Conservation (phyloP, 1,140 invertebrate species). For the Acromyrmex echinatior region DNA sequence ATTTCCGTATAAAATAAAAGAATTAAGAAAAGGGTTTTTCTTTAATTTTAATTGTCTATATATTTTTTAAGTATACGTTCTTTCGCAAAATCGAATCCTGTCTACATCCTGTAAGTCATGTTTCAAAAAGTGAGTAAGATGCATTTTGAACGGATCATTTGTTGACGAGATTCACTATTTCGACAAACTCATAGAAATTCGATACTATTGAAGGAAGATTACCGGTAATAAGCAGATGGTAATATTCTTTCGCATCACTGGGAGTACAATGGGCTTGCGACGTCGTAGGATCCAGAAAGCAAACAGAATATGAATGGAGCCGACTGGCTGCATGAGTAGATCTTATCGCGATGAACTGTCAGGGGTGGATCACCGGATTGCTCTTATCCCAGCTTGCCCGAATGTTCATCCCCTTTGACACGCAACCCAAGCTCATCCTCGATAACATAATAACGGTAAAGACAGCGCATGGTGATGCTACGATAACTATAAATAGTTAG, state of each 20-base stretch:
- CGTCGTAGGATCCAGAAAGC: constrained; percentile 66
- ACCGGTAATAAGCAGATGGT: constrained; percentile 84
- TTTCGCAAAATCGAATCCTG: neutral
- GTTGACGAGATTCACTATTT: constrained; percentile 37
- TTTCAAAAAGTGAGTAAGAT: neutral
- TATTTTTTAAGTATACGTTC: neutral
- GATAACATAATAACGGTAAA: constrained; percentile 67
- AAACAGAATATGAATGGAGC: constrained; percentile 81
- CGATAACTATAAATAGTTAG: constrained; percentile 22
- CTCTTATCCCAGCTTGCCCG: constrained; percentile 79
- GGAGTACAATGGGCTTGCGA: constrained; percentile 74
- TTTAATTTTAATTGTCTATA: neutral
- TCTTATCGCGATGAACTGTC: constrained; percentile 81
- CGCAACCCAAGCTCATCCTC: constrained; percentile 66
- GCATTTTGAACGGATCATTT: neutral
- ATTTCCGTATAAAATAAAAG: no score
- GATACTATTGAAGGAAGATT: constrained; percentile 79
- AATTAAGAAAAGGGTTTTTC: neutral
- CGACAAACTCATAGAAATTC: constrained; percentile 67
- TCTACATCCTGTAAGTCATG: neutral
- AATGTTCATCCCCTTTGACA: constrained; percentile 75
- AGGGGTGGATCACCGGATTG: constrained; percentile 81
- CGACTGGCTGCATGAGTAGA: constrained; percentile 75
- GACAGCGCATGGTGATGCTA: constrained; percentile 32
- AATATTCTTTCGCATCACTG: constrained; percentile 75